Base-by-base conservation (phyloP, 2,797 vertebrate species). In the Myiotriccus ornatus region DNA sequence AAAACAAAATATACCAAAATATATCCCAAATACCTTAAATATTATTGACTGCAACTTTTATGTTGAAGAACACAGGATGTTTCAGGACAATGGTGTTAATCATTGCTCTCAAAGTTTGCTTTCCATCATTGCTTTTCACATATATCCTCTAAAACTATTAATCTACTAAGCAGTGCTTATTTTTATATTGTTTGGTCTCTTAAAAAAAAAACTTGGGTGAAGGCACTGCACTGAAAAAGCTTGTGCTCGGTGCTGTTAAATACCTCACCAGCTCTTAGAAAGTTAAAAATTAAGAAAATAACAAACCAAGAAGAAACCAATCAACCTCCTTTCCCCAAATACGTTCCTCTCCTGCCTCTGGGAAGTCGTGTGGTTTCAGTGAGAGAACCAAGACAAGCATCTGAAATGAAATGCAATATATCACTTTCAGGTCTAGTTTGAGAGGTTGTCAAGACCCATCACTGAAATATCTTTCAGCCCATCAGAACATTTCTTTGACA, bases 261-360 rank as follows among this genome's bases (percentile, higher is more conserved):
- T 77, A 20, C 12, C 12, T 69, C 30, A 1, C 15, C 49, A 55
- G 8, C 22, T 74, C n/a, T 80, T n/a, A 49, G 56, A 65, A 60
- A 2, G 1, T 22, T 60, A 35, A 62, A n/a, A 70, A 64, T 3
- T 19, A 69, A 53, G 9, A 55, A 23, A 22, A 41, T 24, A 64
- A 60, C 7, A 9, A 49, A 46, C 43, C 30, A 64, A 46, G 59
- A 49, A 0, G 6, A 83, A 71, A 17, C 4, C 18, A 67, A 14
- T 2, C 8, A 63, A 3, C 10, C 8, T 84, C 13, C 15, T 84
- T 75, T 7, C 5, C 5, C 17, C 12, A 49, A 0, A 21, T 37
- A 21, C 1, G 0, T 60, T 93, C 56, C 63, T 74, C 32, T n/a
- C 27, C 65, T 83, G 8, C 5, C 3, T 56, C 35, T 80, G 34